Evolutionary conservation across 2,888 invertebrate species (phyloP).

Genomic region (Lysandra coridon): DNA sequence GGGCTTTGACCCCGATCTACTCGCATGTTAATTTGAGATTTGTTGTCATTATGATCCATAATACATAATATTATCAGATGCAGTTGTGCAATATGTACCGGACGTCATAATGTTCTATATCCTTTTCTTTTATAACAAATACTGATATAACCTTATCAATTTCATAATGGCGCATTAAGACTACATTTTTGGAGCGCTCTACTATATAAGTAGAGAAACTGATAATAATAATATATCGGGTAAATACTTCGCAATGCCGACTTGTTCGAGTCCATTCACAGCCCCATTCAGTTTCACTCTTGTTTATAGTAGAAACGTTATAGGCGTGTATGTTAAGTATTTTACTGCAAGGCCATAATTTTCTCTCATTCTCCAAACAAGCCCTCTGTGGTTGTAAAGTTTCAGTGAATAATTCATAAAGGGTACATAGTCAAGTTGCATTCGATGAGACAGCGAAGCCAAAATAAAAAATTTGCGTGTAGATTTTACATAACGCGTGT

Average conservation of each 20-base stretch:
- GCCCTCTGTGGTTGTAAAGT: not conserved
- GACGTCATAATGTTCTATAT: not conserved
- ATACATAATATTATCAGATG: not conserved
- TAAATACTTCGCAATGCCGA: not conserved
- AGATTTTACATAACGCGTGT: no score
- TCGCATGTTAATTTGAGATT: not conserved
- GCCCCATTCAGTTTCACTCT: slow-evolving; percentile 24
- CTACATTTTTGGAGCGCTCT: not conserved
- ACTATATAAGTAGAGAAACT: slow-evolving; percentile 25
- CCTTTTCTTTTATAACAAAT: slow-evolving; percentile 3
- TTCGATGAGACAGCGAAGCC: no score
- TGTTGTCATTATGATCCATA: not conserved
- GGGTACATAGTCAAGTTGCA: not conserved
- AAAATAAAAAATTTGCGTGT: no score
- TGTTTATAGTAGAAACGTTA: slow-evolving; percentile 7
- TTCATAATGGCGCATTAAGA: not conserved
- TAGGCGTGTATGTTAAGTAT: slow-evolving; percentile 13
- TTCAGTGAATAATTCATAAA: not conserved
- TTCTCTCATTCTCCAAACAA: not conserved
- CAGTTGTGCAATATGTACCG: not conserved
- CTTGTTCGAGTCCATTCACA: slow-evolving; percentile 9
- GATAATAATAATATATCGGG: slow-evolving; percentile 7
- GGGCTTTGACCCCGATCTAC: not conserved
- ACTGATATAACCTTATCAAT: not conserved
- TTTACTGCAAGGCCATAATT: slow-evolving; percentile 12